Evolutionary conservation across 2,888 invertebrate genomes (phyloP).

Genomic region (Scaptomyza reducta): DNA sequence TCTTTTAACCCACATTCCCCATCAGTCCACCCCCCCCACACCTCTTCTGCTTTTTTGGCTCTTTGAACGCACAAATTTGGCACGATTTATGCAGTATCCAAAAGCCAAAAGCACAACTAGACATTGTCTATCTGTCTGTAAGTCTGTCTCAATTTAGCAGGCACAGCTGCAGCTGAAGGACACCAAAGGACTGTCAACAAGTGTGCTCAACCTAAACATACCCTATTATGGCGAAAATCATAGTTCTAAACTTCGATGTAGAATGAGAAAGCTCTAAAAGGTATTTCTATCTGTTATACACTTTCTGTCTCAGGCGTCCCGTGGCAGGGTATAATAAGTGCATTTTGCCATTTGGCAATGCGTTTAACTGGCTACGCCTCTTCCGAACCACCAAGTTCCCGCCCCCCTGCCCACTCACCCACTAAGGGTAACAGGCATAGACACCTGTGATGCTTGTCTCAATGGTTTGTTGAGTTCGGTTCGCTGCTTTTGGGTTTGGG

Average conservation of each 20-base stretch:
- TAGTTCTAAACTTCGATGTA: too few relatives aligned
- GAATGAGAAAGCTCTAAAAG: too few relatives aligned
- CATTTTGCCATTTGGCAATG: slow-evolving; percentile 61
- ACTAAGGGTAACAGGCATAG: slow-evolving; percentile 10
- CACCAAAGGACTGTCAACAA: not conserved
- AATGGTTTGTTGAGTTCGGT: slow-evolving; percentile 9
- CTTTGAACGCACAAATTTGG: slow-evolving; percentile 52
- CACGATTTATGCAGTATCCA: slow-evolving; percentile 57
- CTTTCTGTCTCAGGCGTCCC: not conserved
- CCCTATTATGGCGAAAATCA: too few relatives aligned
- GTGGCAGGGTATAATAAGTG: slow-evolving; percentile 53
- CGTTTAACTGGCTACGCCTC: slow-evolving; percentile 4
- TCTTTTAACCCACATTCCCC: not conserved
- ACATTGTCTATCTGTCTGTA: slow-evolving; percentile 1
- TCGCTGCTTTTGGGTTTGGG: slow-evolving; percentile 11
- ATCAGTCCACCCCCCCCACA: not conserved
- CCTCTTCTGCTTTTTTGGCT: slow-evolving; percentile 16
- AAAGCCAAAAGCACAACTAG: slow-evolving; percentile 8
- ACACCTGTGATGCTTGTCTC: slow-evolving; percentile 58
- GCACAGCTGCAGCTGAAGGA: not conserved
- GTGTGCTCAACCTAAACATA: not conserved
- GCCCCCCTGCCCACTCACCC: not conserved
- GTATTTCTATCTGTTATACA: not conserved
- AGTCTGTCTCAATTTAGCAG: slow-evolving; percentile 22
- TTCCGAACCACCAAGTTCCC: not conserved